These are phyloP conservation scores for Spodoptera litura DNA, from an alignment of 1,140 invertebrate species.

Conservation along the genomic window DNA sequence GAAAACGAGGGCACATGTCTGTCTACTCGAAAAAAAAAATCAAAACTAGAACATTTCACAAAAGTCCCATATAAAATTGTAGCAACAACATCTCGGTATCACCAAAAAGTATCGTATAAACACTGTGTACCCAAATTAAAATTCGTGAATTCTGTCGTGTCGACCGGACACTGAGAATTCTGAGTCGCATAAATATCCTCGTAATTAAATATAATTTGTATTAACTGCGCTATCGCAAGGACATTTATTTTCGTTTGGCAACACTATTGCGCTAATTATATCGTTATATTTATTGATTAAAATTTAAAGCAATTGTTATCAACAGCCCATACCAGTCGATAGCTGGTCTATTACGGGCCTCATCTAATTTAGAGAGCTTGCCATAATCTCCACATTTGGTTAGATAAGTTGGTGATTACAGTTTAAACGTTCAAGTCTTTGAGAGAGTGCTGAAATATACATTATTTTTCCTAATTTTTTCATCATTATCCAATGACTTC, in stretches of 20 bases:
- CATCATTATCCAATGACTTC: too few relatives aligned
- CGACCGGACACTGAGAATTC: conserved; percentile 50
- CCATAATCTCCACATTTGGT: too few relatives aligned
- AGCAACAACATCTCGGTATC: conserved; percentile 62
- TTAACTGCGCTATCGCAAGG: conserved; percentile 12
- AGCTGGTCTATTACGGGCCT: too few relatives aligned
- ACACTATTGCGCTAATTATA: conserved; percentile 5
- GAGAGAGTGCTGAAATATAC: too few relatives aligned
- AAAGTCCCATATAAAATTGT: conserved; percentile 20
- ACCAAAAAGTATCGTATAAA: conserved; percentile 76
- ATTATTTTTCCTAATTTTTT: too few relatives aligned
- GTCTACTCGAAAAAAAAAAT: neutral
- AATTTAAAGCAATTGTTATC: neutral
- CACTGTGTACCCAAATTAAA: conserved; percentile 79
- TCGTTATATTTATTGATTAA: neutral
- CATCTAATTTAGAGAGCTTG: too few relatives aligned
- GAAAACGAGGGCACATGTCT: too few relatives aligned
- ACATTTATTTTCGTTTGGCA: conserved; percentile 25
- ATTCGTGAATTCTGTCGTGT: conserved; percentile 78
- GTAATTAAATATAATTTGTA: conserved; percentile 55
- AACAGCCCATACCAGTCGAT: too few relatives aligned
- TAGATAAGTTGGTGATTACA: too few relatives aligned
- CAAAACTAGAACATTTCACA: conserved; percentile 22
- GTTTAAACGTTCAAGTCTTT: too few relatives aligned
- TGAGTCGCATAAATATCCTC: conserved; percentile 46